phyloP scores from a whole-genome alignment of 2,113 vertebrate species.

The Peromyscus maniculatus region DNA sequence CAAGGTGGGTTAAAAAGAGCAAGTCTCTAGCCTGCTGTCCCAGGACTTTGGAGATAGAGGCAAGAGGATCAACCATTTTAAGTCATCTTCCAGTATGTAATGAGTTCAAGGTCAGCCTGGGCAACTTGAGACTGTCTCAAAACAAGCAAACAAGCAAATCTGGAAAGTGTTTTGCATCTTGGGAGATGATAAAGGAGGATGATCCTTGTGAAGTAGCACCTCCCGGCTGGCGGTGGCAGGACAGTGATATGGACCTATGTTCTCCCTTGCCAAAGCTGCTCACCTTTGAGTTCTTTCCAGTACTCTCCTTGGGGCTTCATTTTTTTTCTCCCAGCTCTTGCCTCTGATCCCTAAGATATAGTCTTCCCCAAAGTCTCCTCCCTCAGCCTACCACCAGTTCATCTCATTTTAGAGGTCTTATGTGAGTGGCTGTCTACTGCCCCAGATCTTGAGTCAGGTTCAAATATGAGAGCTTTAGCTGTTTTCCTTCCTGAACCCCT shows the following conservation, averaged over 20 bases:
- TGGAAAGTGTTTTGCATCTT: background rate
- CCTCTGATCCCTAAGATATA: background rate
- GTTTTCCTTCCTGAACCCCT: background rate
- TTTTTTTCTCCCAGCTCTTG: background rate
- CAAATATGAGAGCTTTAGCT: slow-evolving; percentile 32
- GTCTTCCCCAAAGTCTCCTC: background rate
- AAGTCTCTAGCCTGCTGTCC: background rate
- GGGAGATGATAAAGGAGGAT: background rate
- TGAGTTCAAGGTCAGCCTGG: background rate
- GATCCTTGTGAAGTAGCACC: background rate
- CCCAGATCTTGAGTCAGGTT: slow-evolving; percentile 21
- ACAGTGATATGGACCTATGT: background rate
- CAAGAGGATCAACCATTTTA: background rate
- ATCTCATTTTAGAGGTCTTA: slow-evolving; percentile 13
- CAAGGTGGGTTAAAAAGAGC: slow-evolving; percentile 23
- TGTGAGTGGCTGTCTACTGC: background rate
- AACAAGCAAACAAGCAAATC: background rate
- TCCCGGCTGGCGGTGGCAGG: background rate
- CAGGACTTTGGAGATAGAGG: background rate
- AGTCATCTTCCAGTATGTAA: background rate
- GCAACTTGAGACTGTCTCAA: background rate
- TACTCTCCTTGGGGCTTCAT: background rate
- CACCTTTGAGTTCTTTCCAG: background rate
- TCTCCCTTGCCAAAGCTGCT: background rate
- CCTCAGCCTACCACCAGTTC: background rate